phyloP scores from a whole-genome alignment of 2,888 invertebrate species.

The Onchidella celtica region DNA sequence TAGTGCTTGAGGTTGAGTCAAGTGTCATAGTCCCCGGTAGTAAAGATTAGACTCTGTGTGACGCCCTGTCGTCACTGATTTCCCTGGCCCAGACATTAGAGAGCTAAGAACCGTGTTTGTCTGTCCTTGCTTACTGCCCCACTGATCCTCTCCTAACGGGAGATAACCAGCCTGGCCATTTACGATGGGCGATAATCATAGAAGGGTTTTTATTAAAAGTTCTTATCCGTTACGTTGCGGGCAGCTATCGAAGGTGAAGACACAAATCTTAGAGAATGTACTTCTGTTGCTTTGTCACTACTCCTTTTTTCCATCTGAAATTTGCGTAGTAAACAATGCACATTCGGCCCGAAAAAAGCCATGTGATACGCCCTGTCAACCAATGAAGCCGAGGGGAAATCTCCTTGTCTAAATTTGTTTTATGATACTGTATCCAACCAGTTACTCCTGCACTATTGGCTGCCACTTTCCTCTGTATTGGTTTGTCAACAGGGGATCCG shows the following conservation, averaged over 20 bases:
- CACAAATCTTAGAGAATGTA: too few relatives aligned
- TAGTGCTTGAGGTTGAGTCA: background rate
- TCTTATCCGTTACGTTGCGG: too few relatives aligned
- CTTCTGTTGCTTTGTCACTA: background rate
- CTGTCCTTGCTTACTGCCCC: background rate
- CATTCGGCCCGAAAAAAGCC: background rate
- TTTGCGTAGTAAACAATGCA: too few relatives aligned
- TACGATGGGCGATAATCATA: too few relatives aligned
- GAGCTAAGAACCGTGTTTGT: background rate
- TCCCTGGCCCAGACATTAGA: background rate
- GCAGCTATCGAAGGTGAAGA: too few relatives aligned
- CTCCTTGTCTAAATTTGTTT: background rate
- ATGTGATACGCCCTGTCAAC: background rate
- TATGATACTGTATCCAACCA: conserved; percentile 18
- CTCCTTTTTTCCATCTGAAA: background rate
- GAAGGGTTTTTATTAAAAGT: too few relatives aligned
- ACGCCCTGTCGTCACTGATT: background rate
- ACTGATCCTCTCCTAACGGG: background rate
- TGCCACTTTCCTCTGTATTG: too few relatives aligned
- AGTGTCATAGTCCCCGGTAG: background rate
- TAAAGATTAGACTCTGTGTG: background rate
- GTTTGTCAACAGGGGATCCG: too few relatives aligned
- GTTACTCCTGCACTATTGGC: background rate
- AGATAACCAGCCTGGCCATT: background rate
- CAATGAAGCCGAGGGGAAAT: conserved; percentile 1